Evolutionary conservation across 2,888 invertebrate genomes (phyloP).

Genomic region (Deilephila porcellus): DNA sequence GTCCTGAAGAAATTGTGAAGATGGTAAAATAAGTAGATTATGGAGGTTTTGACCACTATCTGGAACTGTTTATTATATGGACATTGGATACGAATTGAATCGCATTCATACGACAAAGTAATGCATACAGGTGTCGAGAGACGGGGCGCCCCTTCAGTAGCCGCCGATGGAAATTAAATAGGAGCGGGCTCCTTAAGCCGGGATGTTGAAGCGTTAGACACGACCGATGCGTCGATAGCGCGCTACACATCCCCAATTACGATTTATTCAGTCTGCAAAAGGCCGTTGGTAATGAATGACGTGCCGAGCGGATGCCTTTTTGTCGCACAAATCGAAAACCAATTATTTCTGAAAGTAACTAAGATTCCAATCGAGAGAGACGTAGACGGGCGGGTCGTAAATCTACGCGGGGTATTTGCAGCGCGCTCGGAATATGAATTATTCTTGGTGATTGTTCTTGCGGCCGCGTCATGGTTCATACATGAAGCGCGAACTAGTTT

Average conservation of each 20-base stretch:
- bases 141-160: conserved; percentile 72
- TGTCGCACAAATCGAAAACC: conserved; percentile 81
- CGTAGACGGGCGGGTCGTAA: conserved; percentile 73
- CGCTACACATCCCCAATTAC: conserved; percentile 76
- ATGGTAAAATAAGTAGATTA: conserved; percentile 60
- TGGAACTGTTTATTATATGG: conserved; percentile 11
- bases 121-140: conserved; percentile 81
- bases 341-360: conserved; percentile 82
- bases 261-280: conserved; percentile 77
- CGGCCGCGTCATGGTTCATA: conserved; percentile 82
- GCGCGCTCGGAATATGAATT: conserved; percentile 84
- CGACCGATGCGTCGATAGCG: conserved; percentile 70
- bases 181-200: conserved; percentile 68
- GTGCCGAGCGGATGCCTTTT: conserved; percentile 69
- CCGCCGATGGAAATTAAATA: conserved; percentile 75
- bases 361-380: conserved; percentile 75
- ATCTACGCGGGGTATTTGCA: conserved; percentile 78
- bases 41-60: background rate
- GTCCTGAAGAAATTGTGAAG: conserved; percentile 69
- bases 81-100: conserved; percentile 61
- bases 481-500: conserved; percentile 84
- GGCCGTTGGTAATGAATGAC: conserved; percentile 82
- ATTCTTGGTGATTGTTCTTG: conserved; percentile 82
- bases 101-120: conserved; percentile 81
- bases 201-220: conserved; percentile 72